These are phyloP conservation scores for Brachyistius frenatus DNA, from an alignment of 2,113 vertebrate genomes.

Conservation along the genomic window DNA sequence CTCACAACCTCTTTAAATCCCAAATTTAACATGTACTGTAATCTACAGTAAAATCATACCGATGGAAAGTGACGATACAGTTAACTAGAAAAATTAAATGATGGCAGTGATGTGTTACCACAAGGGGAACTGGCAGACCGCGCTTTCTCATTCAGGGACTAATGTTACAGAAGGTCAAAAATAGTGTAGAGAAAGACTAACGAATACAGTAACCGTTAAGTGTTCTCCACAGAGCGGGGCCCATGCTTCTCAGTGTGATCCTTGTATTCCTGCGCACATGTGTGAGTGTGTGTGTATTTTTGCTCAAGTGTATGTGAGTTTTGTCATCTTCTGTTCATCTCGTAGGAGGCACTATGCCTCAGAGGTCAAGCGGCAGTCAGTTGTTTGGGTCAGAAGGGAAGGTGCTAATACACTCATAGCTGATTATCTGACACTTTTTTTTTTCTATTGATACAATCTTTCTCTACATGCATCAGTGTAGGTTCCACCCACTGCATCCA, in stretches of 20 bases:
- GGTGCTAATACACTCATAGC: background rate
- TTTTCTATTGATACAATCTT: background rate
- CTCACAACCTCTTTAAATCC: constrained; percentile 11
- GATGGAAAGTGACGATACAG: background rate
- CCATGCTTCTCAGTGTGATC: background rate
- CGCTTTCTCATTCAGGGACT: background rate
- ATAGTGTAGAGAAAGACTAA: constrained; percentile 1
- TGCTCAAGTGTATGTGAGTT: constrained; percentile 23
- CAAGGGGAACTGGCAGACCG: background rate
- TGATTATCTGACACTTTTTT: constrained; percentile 10
- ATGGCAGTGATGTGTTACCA: background rate
- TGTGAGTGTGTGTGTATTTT: constrained; percentile 15
- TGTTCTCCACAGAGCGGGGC: background rate
- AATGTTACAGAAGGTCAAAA: constrained; percentile 5
- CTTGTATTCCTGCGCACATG: background rate
- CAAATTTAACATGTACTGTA: constrained; percentile 3
- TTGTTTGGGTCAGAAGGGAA: constrained; percentile 11
- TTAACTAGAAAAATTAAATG: constrained; percentile 3
- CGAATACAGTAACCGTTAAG: constrained; percentile 1
- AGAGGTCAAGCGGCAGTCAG: constrained; percentile 22
- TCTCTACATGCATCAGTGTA: background rate
- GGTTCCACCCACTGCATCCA: no score
- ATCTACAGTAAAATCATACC: background rate
- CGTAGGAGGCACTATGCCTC: constrained; percentile 17
- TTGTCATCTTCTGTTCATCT: constrained; percentile 9